Percentiles rank a stretch among this genome's conserved stretches.
These are phyloP conservation scores for Pseudorectes ferrugineus DNA, from an alignment of 2,113 vertebrate species.

Conservation along the genomic window DNA sequence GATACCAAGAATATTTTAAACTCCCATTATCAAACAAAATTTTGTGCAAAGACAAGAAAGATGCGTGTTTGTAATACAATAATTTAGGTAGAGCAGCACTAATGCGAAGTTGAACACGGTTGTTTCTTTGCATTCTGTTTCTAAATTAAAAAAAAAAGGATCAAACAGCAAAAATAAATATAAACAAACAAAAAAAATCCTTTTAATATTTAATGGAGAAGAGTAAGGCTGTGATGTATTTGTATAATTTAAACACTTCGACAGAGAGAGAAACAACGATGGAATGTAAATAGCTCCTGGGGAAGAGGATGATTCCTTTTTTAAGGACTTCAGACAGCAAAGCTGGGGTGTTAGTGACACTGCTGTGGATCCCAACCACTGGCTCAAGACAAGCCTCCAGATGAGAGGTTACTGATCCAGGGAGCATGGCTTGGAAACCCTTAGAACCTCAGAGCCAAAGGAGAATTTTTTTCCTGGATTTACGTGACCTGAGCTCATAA, in stretches of 20 bases:
- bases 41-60: neutral
- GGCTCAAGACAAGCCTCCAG: neutral
- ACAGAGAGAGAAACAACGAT: neutral
- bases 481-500: rapidly evolving
- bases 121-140: neutral
- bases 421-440: neutral
- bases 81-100: neutral
- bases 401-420: neutral
- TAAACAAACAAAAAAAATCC: neutral
- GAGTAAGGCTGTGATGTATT: neutral
- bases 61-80: neutral
- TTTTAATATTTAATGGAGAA: conserved; percentile 26
- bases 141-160: neutral
- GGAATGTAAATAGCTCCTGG: neutral
- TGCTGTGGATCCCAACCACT: neutral
- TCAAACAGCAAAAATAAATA: neutral
- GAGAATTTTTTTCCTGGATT: neutral
- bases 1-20: neutral
- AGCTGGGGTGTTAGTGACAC: neutral
- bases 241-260: neutral
- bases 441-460: neutral
- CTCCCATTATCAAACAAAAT: neutral
- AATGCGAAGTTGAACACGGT: neutral
- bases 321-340: neutral
- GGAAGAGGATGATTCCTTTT: neutral